These are phyloP conservation scores for Ficedula albicollis DNA, from an alignment of 2,797 vertebrate species.

Conservation along the genomic window DNA sequence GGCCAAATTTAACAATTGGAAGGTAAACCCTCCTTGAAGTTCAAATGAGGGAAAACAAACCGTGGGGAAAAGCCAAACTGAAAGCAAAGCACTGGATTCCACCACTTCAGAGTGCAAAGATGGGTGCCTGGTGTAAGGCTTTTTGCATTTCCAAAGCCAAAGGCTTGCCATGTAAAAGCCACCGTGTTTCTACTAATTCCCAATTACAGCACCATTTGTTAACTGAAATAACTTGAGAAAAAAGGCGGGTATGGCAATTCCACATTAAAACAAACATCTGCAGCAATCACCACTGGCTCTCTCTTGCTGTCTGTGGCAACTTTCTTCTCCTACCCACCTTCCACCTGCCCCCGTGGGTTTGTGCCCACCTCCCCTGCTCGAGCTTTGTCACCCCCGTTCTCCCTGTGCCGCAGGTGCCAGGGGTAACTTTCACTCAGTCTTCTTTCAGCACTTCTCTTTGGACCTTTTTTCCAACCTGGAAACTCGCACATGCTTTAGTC, in stretches of 20 bases:
- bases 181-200: neutral
- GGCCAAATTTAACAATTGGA: neutral
- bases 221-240: neutral
- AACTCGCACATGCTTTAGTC: conserved; percentile 61
- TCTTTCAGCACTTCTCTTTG: conserved; percentile 45
- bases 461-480: conserved; percentile 54
- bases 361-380: neutral
- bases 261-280: neutral
- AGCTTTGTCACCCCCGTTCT: accelerated
- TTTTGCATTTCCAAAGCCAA: neutral
- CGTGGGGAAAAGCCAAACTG: neutral
- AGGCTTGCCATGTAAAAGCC: neutral
- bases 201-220: neutral
- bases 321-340: neutral
- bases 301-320: neutral
- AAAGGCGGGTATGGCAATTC: neutral
- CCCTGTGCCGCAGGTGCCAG: neutral
- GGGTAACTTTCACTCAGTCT: neutral
- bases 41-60: neutral
- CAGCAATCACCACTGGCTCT: neutral
- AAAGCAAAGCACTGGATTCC: neutral
- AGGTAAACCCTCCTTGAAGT: neutral
- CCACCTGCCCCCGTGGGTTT: neutral
- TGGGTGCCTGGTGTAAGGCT: neutral
- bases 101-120: neutral